These are phyloP conservation scores for Apus apus DNA, from an alignment of 2,113 vertebrate genomes.

Conservation along the genomic window DNA sequence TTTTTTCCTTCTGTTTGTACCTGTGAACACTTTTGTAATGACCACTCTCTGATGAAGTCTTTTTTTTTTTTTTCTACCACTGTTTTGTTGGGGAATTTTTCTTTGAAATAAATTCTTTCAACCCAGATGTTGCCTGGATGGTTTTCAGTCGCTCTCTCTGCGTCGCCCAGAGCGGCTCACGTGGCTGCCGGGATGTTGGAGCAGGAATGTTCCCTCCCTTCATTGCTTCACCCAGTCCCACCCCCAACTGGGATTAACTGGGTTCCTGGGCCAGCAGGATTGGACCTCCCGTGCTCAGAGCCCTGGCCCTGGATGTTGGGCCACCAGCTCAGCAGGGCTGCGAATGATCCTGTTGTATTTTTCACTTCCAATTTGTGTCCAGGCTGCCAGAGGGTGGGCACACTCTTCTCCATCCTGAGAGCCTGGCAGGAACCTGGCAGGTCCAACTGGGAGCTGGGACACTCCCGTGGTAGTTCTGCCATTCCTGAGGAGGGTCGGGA, in stretches of 20 bases:
- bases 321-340: background rate
- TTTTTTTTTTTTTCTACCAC: background rate
- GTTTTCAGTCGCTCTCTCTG: background rate
- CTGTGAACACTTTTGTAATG: constrained; percentile 8
- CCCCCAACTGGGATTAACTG: background rate
- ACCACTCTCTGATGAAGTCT: background rate
- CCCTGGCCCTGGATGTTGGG: background rate
- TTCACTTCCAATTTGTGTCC: background rate
- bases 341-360: background rate
- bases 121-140: background rate
- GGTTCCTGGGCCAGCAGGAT: background rate
- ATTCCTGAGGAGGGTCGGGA: background rate
- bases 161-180: rapidly evolving
- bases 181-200: background rate
- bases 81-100: background rate
- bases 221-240: rapidly evolving
- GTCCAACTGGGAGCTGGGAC: background rate
- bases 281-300: background rate
- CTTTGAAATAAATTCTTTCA: constrained; percentile 33
- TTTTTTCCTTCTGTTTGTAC: background rate
- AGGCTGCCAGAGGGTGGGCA: background rate
- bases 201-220: background rate
- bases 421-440: background rate
- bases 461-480: rapidly evolving
- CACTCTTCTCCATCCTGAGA: rapidly evolving